Evolutionary conservation across 2,888 invertebrate species (phyloP), one percentile per base, ranked within the genome.

Genomic region (Blastobasis adustella): DNA sequence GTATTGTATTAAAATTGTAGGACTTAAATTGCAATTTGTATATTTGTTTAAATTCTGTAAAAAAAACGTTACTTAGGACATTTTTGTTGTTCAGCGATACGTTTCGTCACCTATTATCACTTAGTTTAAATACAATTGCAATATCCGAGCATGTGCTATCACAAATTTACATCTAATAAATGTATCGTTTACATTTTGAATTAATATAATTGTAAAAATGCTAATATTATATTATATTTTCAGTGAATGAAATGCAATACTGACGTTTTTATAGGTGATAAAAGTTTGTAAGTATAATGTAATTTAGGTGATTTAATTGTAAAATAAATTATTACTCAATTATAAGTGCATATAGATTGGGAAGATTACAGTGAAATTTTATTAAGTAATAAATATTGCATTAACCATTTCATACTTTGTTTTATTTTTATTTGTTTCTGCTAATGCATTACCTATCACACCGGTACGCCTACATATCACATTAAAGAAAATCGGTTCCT

Each of bases 351-450:
- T 80, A 85, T 83, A 85, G 84, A 81, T 77, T 79, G 85, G 81
- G 76, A 73, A 82, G 76, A 84, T 80, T 77, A 85, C 84, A 83
- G 82, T 86, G 86, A 87, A 86, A 82, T 79, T n/a, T 85, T 82
- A 85, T 79, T 81, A 23, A 23, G 23, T 23, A 87, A 86, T 88
- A 88, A 88, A 88, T 85, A 86, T 80, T 79, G 82, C 82, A 88
- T 86, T 87, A 86, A 82, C 79, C 83, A 84, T 76, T 82, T 62
- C 5, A 36, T 47, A 7, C 46, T 45, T 53, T 47, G 44, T 57
- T 53, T 66, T 60, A 65, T 66, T 42, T 66, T 72, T 63, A 65
- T 65, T 58, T 51, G 55, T 37, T 40, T 39, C 49, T 40, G 49
- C 49, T 47, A 23, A 23, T 23, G 23, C 3, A 23, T 23, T 23